phyloP scores from a whole-genome alignment of 2,797 vertebrate species.

The Oryzias sinensis region DNA sequence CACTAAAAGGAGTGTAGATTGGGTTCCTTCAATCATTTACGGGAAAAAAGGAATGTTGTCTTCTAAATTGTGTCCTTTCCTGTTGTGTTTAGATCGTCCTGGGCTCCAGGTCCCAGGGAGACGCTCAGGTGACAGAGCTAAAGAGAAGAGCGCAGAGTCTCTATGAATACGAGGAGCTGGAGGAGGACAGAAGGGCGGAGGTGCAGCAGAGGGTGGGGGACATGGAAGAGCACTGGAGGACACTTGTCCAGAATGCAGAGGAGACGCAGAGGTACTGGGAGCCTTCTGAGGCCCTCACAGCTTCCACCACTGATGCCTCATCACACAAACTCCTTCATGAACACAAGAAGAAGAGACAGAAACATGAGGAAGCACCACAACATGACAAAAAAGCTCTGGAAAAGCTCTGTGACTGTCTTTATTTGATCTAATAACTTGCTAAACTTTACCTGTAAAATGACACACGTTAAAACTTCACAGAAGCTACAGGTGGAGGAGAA shows the following conservation, averaged over 20 bases:
- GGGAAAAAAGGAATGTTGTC: neutral
- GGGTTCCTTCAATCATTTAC: no score
- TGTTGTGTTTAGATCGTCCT: constrained; percentile 73
- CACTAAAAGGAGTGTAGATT: no score
- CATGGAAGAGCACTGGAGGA: constrained; percentile 62
- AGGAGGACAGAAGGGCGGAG: constrained; percentile 45
- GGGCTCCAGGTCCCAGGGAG: constrained; percentile 73
- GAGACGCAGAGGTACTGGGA: constrained; percentile 54
- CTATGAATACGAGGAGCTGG: constrained; percentile 50
- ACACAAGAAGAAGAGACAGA: no score
- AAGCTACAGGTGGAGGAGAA: no score
- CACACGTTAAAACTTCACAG: no score
- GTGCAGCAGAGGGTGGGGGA: constrained; percentile 50
- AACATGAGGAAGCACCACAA: no score
- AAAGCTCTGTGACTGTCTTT: no score
- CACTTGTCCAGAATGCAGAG: constrained; percentile 45
- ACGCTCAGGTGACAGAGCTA: constrained; percentile 73
- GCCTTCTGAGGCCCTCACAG: neutral
- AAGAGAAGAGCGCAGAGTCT: constrained; percentile 57
- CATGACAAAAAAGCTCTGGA: no score
- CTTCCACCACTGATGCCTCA: neutral
- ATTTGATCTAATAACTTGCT: no score
- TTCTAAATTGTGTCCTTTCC: neutral
- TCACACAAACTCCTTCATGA: no score
- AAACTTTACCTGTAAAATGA: no score